These are phyloP conservation scores for Diaperis boleti DNA, from an alignment of 2,888 invertebrate species.

Conservation along the genomic window DNA sequence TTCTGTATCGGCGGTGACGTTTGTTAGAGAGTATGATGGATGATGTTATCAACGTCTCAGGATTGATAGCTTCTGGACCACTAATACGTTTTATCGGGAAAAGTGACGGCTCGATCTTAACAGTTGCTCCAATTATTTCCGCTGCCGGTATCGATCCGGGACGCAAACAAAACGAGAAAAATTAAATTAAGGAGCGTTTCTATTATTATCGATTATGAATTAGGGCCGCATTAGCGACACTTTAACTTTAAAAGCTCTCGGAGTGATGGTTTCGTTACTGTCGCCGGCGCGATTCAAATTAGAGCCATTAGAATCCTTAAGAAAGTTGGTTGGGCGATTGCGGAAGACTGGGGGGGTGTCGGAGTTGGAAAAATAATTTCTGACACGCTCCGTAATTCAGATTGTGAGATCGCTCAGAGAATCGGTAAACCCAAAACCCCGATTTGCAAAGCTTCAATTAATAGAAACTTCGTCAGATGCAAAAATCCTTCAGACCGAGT, in stretches of 20 bases:
- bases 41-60: slow-evolving; percentile 51
- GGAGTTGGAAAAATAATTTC: too few species aligned
- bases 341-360: too few species aligned
- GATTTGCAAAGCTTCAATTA: too few species aligned
- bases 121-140: slow-evolving; percentile 45
- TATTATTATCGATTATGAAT: slow-evolving; percentile 17
- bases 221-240: slow-evolving; percentile 2
- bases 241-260: slow-evolving; percentile 15
- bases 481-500: slow-evolving; percentile 1
- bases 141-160: neutral
- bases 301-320: slow-evolving; percentile 7
- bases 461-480: neutral
- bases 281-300: slow-evolving; percentile 15
- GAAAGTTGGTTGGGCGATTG: too few species aligned
- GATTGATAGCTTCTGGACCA: slow-evolving; percentile 51
- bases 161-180: too few species aligned
- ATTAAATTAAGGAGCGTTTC: neutral
- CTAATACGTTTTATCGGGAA: slow-evolving; percentile 47
- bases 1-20: slow-evolving; percentile 46
- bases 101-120: slow-evolving; percentile 41
- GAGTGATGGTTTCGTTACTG: slow-evolving; percentile 9
- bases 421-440: too few species aligned
- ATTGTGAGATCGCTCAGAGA: too few species aligned
- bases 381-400: too few species aligned
- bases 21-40: slow-evolving; percentile 51